phyloP scores from a whole-genome alignment of 2,797 vertebrate genomes.

The Cynopterus sphinx region DNA sequence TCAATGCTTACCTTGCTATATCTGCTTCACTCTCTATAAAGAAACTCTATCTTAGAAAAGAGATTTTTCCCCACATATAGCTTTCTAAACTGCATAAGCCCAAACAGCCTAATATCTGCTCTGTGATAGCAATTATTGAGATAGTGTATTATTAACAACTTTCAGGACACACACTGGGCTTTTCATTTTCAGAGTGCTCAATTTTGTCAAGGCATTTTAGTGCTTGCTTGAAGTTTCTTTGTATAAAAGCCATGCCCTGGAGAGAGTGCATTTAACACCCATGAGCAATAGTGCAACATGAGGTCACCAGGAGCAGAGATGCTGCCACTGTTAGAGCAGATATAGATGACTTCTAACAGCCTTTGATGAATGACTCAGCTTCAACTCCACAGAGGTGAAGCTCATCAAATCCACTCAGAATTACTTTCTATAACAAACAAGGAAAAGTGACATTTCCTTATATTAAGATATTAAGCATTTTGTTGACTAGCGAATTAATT shows the following conservation, averaged over 20 bases:
- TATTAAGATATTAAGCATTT: background rate
- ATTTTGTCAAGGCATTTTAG: constrained; percentile 11
- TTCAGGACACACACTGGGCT: background rate
- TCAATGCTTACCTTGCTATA: background rate
- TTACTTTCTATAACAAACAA: background rate
- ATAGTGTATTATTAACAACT: background rate
- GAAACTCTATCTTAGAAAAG: background rate
- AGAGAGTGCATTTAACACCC: background rate
- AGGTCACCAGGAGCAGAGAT: background rate
- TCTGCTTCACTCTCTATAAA: background rate
- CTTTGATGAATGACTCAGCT: background rate
- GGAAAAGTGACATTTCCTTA: background rate
- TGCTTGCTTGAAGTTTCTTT: background rate
- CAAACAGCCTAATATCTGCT: background rate
- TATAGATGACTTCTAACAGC: background rate
- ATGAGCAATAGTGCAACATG: background rate
- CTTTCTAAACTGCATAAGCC: background rate
- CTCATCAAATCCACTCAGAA: background rate
- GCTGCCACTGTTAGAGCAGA: background rate
- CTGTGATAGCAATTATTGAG: background rate
- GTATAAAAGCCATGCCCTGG: background rate
- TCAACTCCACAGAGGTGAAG: background rate
- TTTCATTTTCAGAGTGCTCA: background rate
- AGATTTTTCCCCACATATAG: background rate
- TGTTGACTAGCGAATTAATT: background rate